A percentile compares a stretch with the other conserved stretches of the same genome.
Evolutionary conservation across 2,888 invertebrate genomes (phyloP).

Genomic region (Elmis aenea): DNA sequence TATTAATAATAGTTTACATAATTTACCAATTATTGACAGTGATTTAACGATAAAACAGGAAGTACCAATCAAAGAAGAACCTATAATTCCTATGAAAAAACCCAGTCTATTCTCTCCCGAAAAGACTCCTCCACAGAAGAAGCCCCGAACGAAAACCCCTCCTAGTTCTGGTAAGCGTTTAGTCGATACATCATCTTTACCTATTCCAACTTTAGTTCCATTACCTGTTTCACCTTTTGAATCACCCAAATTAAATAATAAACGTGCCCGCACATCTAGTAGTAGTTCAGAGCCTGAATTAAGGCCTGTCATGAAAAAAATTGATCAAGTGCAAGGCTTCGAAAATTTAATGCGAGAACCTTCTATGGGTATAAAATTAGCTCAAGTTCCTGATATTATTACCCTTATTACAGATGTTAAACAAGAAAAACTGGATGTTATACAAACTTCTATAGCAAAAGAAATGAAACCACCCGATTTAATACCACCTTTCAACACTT

Average conservation of each 20-base stretch:
- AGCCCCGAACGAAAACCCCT: conserved; percentile 25
- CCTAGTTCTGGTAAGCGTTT: conserved; percentile 23
- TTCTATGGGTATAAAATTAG: conserved; percentile 40
- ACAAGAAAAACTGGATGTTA: conserved; percentile 19
- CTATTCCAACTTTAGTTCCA: conserved; percentile 31
- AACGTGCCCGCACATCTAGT: conserved; percentile 45
- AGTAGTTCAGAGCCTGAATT: conserved; percentile 56
- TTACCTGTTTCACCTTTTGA: conserved; percentile 22
- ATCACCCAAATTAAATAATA: conserved; percentile 26
- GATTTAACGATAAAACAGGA: conserved; percentile 13
- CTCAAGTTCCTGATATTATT: conserved; percentile 37
- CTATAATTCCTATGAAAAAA: conserved; percentile 43
- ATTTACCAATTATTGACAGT: conserved; percentile 16
- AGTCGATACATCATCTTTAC: conserved; percentile 38
- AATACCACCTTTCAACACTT: conserved; percentile 42
- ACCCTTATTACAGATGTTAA: conserved; percentile 33
- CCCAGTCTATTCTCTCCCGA: conserved; percentile 65
- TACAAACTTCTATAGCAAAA: conserved; percentile 35
- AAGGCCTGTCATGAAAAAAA: conserved; percentile 57
- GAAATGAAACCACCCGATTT: conserved; percentile 47
- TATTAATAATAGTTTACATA: conserved; percentile 14
- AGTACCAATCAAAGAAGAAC: conserved; percentile 12
- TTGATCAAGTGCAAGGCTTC: conserved; percentile 59
- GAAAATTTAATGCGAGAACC: conserved; percentile 57
- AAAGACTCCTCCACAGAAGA: conserved; percentile 49